phyloP scores from a whole-genome alignment of 2,113 vertebrate genomes.

The Corythoichthys intestinalis region DNA sequence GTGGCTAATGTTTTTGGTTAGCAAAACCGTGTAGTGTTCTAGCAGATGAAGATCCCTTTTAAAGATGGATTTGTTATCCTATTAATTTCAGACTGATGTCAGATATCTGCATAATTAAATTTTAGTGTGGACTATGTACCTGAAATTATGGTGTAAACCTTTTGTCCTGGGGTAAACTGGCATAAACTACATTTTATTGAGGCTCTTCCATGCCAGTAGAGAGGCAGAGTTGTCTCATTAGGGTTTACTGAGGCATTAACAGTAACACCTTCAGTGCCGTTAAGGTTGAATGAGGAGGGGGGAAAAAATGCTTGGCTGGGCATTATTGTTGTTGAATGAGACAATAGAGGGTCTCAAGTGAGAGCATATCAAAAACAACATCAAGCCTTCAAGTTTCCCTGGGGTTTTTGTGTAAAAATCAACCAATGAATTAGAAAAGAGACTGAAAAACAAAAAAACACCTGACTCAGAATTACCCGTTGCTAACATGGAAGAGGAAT shows the following conservation, averaged over 20 bases:
- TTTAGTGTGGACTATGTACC: not conserved
- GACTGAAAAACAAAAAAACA: too few species aligned
- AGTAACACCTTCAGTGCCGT: conserved; percentile 9
- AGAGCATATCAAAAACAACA: conserved; percentile 16
- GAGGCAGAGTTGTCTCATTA: conserved; percentile 6
- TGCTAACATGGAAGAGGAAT: too few species aligned
- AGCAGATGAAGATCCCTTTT: not conserved
- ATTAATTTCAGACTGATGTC: conserved; percentile 10
- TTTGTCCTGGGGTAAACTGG: conserved; percentile 3
- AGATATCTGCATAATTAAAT: conserved; percentile 4
- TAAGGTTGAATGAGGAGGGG: not conserved
- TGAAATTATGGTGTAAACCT: conserved; percentile 3
- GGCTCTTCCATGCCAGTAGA: conserved; percentile 4
- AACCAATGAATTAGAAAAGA: too few species aligned
- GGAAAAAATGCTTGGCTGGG: conserved; percentile 1
- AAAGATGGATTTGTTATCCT: not conserved
- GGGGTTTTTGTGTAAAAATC: too few species aligned
- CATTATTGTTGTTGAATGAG: conserved; percentile 19
- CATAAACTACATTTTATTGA: not conserved
- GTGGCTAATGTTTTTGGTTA: conserved; percentile 6
- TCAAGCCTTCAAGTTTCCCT: too few species aligned
- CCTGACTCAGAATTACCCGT: too few species aligned
- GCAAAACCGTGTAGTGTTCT: not conserved
- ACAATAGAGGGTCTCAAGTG: conserved; percentile 37
- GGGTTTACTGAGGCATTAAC: not conserved